These are phyloP conservation scores for Drosophila maculinotata DNA, from an alignment of 2,888 invertebrate genomes.

Conservation along the genomic window DNA sequence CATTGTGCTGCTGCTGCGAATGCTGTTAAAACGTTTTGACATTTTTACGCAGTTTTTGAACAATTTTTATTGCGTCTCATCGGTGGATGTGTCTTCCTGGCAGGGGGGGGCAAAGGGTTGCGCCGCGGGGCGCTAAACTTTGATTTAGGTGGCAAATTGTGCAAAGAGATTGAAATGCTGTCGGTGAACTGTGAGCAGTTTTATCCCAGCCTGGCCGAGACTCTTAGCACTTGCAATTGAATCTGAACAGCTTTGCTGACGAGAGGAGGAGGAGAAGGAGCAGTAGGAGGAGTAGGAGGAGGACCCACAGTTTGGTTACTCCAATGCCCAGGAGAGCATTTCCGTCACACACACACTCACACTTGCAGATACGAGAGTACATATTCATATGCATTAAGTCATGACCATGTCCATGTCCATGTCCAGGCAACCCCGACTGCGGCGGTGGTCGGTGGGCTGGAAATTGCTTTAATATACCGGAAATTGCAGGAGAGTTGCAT, in stretches of 20 bases:
- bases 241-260: slow-evolving; percentile 22
- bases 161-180: slow-evolving; percentile 46
- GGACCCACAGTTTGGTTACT: slow-evolving; percentile 26
- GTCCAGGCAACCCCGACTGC: not conserved
- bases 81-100: slow-evolving; percentile 11
- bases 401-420: slow-evolving; percentile 39
- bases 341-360: slow-evolving; percentile 43
- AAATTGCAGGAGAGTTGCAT: slow-evolving; percentile 81
- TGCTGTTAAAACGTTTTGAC: slow-evolving; percentile 79
- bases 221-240: slow-evolving; percentile 19
- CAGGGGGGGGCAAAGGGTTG: slow-evolving; percentile 59
- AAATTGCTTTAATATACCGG: slow-evolving; percentile 81
- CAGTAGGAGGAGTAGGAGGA: too few relatives aligned
- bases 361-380: slow-evolving; percentile 20
- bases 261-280: too few relatives aligned
- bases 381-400: slow-evolving; percentile 72
- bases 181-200: slow-evolving; percentile 10
- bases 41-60: slow-evolving; percentile 72
- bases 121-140: slow-evolving; percentile 57
- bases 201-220: slow-evolving; percentile 7
- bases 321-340: slow-evolving; percentile 68
- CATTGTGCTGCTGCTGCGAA: slow-evolving; percentile 58
- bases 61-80: slow-evolving; percentile 73
- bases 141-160: slow-evolving; percentile 65
- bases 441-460: slow-evolving; percentile 59